A percentile compares a stretch with the other conserved stretches of the same genome.
These are phyloP conservation scores for Arothron firmamentum DNA, from an alignment of 2,113 vertebrate genomes.

Conservation along the genomic window DNA sequence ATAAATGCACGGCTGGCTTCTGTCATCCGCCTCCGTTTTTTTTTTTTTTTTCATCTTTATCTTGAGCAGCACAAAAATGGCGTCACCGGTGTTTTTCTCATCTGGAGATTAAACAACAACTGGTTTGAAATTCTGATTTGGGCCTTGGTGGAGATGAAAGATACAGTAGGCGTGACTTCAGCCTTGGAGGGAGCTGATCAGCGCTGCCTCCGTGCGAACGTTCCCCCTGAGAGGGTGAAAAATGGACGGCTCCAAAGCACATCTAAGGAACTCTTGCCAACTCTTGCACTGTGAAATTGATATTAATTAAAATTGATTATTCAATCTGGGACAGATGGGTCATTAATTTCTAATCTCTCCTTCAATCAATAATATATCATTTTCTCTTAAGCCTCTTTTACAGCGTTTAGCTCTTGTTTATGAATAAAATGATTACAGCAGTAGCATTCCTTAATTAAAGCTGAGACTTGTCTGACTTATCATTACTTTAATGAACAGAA, in stretches of 20 bases:
- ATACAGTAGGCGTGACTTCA: background rate
- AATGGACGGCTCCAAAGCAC: constrained; percentile 51
- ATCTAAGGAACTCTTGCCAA: constrained; percentile 48
- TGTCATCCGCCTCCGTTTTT: constrained; percentile 19
- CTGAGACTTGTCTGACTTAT: constrained; percentile 13
- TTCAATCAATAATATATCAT: constrained; percentile 66
- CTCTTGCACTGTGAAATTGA: constrained; percentile 66
- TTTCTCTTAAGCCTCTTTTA: constrained; percentile 46
- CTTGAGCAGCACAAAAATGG: constrained; percentile 2
- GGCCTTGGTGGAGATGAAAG: constrained; percentile 7
- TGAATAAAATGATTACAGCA: constrained; percentile 53
- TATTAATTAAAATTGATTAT: constrained; percentile 77
- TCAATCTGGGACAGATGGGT: constrained; percentile 68
- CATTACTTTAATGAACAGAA: constrained; percentile 25
- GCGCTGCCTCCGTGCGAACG: constrained; percentile 4
- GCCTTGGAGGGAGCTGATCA: constrained; percentile 7
- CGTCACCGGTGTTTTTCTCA: constrained; percentile 15
- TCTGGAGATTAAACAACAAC: constrained; percentile 7
- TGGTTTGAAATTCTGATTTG: background rate
- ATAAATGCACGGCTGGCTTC: constrained; percentile 51
- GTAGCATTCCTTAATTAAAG: constrained; percentile 52
- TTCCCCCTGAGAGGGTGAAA: constrained; percentile 47
- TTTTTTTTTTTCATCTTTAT: constrained; percentile 24
- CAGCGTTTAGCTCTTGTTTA: constrained; percentile 55
- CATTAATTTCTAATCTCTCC: constrained; percentile 73